Evolutionary conservation across 2,113 vertebrate genomes (phyloP).

Genomic region (Leptocoma aspasia): DNA sequence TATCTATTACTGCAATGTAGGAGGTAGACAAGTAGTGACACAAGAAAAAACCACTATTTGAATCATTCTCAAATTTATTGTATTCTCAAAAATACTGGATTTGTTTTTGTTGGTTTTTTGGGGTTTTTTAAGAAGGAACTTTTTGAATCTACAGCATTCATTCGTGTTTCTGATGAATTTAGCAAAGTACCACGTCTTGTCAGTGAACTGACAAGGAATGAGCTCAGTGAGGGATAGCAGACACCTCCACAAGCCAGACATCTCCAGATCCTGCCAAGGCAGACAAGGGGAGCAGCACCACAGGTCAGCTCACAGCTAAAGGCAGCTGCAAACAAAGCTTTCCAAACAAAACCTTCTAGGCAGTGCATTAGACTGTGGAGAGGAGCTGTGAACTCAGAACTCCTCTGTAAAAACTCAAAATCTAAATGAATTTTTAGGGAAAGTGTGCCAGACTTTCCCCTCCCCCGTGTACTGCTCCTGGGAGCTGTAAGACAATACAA

Average conservation of each 20-base stretch:
- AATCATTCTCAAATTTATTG: background rate
- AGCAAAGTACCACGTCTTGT: background rate
- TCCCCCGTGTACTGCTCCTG: background rate
- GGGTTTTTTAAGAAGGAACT: background rate
- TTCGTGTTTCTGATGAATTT: background rate
- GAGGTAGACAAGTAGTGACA: background rate
- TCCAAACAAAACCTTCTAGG: background rate
- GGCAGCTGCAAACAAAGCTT: background rate
- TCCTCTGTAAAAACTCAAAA: background rate
- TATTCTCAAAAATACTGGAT: background rate
- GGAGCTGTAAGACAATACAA: background rate
- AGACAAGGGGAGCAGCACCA: background rate
- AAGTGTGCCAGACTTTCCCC: background rate
- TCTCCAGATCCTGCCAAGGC: background rate
- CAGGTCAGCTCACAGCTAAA: background rate
- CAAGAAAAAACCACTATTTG: background rate
- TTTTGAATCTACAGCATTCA: background rate
- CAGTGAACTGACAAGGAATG: background rate
- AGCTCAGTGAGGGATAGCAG: background rate
- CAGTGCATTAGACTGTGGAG: background rate
- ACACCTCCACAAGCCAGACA: background rate
- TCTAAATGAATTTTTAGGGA: background rate
- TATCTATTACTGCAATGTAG: background rate
- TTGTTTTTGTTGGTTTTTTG: rapidly evolving
- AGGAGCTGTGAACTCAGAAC: background rate